Evolutionary conservation across 2,113 vertebrate species (phyloP).

Genomic region (Phylloscopus trochilus): DNA sequence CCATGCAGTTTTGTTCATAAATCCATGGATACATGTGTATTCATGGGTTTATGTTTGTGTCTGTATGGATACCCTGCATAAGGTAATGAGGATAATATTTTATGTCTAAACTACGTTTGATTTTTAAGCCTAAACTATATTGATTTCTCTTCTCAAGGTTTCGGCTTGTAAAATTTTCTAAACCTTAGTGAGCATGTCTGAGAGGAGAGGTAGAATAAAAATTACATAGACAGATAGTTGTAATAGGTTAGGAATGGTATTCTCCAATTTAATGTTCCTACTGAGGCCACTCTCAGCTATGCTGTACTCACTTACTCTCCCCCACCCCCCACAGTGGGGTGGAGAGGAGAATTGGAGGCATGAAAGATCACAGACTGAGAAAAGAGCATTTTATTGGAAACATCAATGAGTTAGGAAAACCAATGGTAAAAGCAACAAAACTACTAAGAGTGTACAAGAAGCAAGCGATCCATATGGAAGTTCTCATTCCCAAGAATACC

Average conservation of each 20-base stretch:
- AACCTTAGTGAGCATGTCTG: not conserved
- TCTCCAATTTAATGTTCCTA: not conserved
- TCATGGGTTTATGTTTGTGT: not conserved
- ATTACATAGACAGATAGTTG: not conserved
- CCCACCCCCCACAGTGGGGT: rapidly evolving
- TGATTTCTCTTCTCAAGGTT: not conserved
- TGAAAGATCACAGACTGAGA: not conserved
- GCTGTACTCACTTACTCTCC: not conserved
- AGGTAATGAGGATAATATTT: not conserved
- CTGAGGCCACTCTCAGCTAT: not conserved
- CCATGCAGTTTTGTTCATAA: not conserved
- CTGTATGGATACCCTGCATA: not conserved
- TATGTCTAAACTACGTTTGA: not conserved
- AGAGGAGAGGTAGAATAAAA: not conserved
- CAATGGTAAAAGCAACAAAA: not conserved
- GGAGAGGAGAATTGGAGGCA: not conserved
- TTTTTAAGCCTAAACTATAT: not conserved
- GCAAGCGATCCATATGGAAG: not conserved
- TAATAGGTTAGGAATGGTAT: not conserved
- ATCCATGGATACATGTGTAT: not conserved
- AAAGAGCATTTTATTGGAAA: not conserved
- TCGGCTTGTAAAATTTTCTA: not conserved
- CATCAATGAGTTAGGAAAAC: not conserved
- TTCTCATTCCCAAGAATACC: not conserved
- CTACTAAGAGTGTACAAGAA: not conserved